Evolutionary conservation across 2,797 vertebrate species (phyloP).

Genomic region (Momotus momota): DNA sequence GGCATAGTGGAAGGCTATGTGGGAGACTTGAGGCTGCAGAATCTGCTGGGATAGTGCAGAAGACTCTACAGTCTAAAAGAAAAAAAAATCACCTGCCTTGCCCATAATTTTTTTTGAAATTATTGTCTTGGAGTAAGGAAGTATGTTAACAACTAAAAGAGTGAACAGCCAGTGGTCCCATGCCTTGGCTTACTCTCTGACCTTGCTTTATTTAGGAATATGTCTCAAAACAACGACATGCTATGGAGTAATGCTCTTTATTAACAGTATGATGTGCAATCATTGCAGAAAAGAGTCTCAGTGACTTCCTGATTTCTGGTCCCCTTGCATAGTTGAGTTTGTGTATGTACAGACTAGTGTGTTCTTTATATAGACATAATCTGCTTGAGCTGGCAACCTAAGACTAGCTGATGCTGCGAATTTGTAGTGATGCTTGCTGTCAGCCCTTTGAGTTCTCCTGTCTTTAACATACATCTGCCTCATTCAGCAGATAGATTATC

Average conservation of each 20-base stretch:
- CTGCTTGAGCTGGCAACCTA: not conserved
- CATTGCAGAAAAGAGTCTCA: not conserved
- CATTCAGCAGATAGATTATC: not conserved
- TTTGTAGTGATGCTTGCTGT: not conserved
- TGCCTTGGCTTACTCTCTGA: not conserved
- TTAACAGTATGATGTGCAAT: not conserved
- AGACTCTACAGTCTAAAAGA: not conserved
- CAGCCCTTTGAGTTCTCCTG: not conserved
- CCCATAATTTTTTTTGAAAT: not conserved
- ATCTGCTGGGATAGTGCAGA: not conserved
- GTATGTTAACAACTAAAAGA: not conserved
- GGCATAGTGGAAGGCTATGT: not conserved
- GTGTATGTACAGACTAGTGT: fast-evolving
- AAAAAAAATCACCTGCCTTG: not conserved
- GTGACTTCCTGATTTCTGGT: not conserved
- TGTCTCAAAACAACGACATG: not conserved
- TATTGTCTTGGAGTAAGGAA: not conserved
- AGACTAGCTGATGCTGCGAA: not conserved
- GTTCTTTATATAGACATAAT: not conserved
- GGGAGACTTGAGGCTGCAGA: not conserved
- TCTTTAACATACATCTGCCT: not conserved
- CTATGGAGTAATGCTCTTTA: not conserved
- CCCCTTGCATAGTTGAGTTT: not conserved
- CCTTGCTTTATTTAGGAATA: not conserved
- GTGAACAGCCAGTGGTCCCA: not conserved